phyloP scores from a whole-genome alignment of 2,888 invertebrate genomes.

The Chymomyza amoena region DNA sequence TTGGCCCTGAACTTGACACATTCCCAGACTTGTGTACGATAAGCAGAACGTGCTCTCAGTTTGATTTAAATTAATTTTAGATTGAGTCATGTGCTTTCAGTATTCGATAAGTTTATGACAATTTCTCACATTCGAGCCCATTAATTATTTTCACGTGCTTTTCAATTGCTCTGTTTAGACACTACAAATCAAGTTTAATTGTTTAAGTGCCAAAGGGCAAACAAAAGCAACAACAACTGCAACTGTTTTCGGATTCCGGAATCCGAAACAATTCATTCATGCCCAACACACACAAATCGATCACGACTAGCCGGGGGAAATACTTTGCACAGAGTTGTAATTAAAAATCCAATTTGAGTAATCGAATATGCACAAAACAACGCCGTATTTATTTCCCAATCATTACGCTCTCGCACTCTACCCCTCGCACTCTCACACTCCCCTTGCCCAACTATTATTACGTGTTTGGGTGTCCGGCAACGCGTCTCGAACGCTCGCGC shows the following conservation, averaged over 20 bases:
- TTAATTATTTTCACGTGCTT: too few relatives aligned
- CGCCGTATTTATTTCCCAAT: neutral
- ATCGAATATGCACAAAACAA: neutral
- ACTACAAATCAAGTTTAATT: neutral
- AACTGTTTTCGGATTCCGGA: neutral
- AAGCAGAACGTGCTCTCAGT: neutral
- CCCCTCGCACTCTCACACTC: neutral
- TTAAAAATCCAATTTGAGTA: neutral
- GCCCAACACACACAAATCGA: neutral
- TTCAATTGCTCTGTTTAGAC: neutral
- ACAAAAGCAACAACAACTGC: neutral
- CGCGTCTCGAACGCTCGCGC: constrained; percentile 57
- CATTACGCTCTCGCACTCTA: neutral
- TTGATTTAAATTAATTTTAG: neutral
- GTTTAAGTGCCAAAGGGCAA: neutral
- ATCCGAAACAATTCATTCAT: neutral
- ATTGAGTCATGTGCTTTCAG: neutral
- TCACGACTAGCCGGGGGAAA: neutral
- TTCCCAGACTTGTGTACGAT: neutral
- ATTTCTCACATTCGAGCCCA: neutral
- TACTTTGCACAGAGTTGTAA: neutral
- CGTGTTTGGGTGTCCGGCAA: constrained; percentile 23
- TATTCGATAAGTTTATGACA: neutral
- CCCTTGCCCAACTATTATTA: neutral
- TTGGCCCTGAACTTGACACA: neutral